Evolutionary conservation across 1,140 invertebrate species (phyloP), one percentile per base, ranked within the genome.

Genomic region (Zaprionus lachaisei): DNA sequence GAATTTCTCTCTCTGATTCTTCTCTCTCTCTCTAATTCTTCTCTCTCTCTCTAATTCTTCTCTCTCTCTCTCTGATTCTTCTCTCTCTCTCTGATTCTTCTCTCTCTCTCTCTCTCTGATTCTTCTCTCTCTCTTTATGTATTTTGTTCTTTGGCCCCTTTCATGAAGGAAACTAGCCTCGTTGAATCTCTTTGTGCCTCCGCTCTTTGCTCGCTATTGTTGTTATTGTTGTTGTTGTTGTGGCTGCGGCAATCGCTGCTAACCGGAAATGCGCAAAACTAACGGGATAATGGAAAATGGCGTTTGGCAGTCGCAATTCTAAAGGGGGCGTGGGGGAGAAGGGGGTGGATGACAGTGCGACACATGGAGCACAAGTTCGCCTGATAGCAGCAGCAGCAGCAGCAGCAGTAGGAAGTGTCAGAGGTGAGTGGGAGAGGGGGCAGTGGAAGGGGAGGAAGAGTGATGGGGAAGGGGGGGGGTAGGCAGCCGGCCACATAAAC

Each of bases 181-280:
- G 31, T 4, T 34, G 31, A 34, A 34, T 3, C 9, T 34, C 31
- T 9, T 34, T 34, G 31, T 34, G 31, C 31, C 31, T 31, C 7
- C 11, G 31, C 31, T 9, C 38, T 41, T n/a, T 5, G 38, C 47
- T 20, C 0, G 56, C 20, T 5, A 0, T n/a, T 20, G 28, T 20
- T 20, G 20, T 20, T 20, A 1, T 24, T 26, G 41, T 20, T 22
- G 41, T 37, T 49, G 41, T 24, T 68, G 24, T 1, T 68, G 54
- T 22, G 37, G 31, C 11, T 51, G 55, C 24, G n/a, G 58, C 14
- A 22, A 41, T 47, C 26, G 38, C 70, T 72, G 80, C 62, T 49
- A 70, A 77, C 85, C 85, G 85, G 85, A 89, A 82, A 90, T 89
- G 85, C 85, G 81, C 85, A 82, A 89, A 87, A 90, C 85, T 90